These are phyloP conservation scores for Invenusta paracnida DNA, from an alignment of 2,888 invertebrate species.

Conservation along the genomic window DNA sequence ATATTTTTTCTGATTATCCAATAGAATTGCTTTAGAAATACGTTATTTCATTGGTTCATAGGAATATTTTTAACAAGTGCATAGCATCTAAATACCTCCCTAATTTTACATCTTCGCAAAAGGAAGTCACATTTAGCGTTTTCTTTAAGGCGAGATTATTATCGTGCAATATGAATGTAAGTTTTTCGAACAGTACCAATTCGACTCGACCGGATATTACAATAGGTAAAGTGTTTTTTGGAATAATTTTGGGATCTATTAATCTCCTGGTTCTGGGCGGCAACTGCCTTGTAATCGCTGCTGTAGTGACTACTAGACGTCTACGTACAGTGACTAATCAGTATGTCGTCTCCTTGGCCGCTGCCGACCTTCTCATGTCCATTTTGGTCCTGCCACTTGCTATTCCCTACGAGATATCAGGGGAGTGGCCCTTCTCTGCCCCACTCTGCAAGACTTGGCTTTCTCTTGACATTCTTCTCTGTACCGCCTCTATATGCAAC, in stretches of 20 bases:
- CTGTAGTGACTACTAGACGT: conserved; percentile 47
- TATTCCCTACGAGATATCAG: conserved; percentile 34
- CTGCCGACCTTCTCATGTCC: conserved; percentile 46
- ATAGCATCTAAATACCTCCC: too few relatives aligned
- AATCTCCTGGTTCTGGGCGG: conserved; percentile 43
- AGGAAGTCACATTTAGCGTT: too few relatives aligned
- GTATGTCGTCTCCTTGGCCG: conserved; percentile 49
- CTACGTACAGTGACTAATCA: conserved; percentile 49
- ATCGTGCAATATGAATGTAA: neutral
- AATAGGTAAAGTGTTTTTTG: neutral
- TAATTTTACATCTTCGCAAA: too few relatives aligned
- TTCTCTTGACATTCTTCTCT: conserved; percentile 53
- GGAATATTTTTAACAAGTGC: too few relatives aligned
- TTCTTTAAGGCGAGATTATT: too few relatives aligned
- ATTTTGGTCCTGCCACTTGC: conserved; percentile 40
- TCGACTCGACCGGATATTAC: neutral
- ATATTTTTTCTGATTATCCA: too few relatives aligned
- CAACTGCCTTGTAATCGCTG: conserved; percentile 48
- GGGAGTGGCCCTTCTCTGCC: conserved; percentile 12
- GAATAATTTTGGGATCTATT: conserved; percentile 24
- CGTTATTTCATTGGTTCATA: too few relatives aligned
- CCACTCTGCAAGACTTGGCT: conserved; percentile 45
- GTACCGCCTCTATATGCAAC: conserved; percentile 56
- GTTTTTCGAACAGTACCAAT: neutral
- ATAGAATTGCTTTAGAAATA: too few relatives aligned